phyloP scores from a whole-genome alignment of 2,888 invertebrate genomes.

The Plebejus melissa region DNA sequence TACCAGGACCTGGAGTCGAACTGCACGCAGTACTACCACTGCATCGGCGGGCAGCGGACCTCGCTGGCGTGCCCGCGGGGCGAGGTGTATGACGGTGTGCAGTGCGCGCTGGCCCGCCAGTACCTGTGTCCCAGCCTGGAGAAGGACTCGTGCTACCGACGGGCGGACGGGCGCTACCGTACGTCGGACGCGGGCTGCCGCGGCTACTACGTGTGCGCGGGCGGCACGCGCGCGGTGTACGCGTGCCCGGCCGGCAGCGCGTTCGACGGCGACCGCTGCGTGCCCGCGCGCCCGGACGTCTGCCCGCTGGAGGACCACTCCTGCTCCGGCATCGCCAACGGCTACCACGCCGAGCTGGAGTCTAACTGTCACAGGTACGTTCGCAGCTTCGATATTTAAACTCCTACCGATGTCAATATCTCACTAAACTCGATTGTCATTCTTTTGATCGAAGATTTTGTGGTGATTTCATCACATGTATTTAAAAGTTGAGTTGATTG shows the following conservation, averaged over 20 bases:
- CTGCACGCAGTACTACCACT: constrained; percentile 75
- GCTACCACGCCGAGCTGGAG: constrained; percentile 77
- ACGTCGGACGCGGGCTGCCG: constrained; percentile 74
- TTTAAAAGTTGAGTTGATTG: too few species aligned
- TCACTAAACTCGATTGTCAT: too few species aligned
- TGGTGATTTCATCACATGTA: too few species aligned
- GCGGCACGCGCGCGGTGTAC: constrained; percentile 78
- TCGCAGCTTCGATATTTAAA: neutral
- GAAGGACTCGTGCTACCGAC: constrained; percentile 71
- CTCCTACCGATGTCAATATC: too few species aligned
- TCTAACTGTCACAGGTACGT: constrained; percentile 72
- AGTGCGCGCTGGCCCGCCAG: constrained; percentile 54
- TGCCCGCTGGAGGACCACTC: constrained; percentile 65
- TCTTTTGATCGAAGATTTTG: too few species aligned
- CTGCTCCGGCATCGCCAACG: constrained; percentile 72
- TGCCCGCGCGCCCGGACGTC: constrained; percentile 50
- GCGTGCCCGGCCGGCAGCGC: constrained; percentile 72
- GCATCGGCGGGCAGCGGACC: constrained; percentile 62
- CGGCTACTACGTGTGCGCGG: constrained; percentile 78
- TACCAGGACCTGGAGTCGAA: constrained; percentile 74
- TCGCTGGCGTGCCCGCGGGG: constrained; percentile 62
- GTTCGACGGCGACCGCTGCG: constrained; percentile 79
- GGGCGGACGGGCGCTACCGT: constrained; percentile 77
- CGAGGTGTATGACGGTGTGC: constrained; percentile 65
- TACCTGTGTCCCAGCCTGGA: constrained; percentile 72